A percentile compares a stretch with the other conserved stretches of the same genome.
Conservation (phyloP, 2,888 invertebrate species). For the Mimachlamys varia region DNA sequence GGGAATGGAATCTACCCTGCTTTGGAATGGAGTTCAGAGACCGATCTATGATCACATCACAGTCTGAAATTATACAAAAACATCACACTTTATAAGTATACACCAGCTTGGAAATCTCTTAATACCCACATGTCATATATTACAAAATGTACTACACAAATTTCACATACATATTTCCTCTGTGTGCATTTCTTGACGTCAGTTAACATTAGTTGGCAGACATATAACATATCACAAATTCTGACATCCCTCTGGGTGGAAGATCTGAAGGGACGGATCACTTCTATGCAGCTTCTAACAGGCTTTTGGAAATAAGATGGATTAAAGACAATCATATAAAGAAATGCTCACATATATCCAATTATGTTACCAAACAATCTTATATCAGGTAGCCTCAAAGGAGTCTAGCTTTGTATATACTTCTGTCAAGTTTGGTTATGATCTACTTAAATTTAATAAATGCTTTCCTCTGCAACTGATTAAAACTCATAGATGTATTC, state of each 20-base stretch:
- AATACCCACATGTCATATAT: too few species aligned
- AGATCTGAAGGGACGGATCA: neutral
- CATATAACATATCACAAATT: neutral
- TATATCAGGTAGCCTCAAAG: neutral
- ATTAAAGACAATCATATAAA: neutral
- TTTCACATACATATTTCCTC: neutral
- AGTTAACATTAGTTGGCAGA: neutral
- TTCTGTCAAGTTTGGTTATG: neutral
- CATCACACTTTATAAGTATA: neutral
- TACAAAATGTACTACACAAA: too few species aligned
- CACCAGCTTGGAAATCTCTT: neutral
- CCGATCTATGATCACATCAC: constrained; percentile 23
- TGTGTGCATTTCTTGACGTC: neutral
- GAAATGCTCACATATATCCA: neutral
- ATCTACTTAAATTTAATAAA: too few species aligned
- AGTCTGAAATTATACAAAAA: constrained; percentile 39
- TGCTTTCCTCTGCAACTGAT: too few species aligned
- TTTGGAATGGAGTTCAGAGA: constrained; percentile 28
- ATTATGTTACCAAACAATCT: neutral
- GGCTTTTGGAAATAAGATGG: too few species aligned
- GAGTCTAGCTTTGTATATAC: too few species aligned
- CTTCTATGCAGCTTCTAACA: neutral
- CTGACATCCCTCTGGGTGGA: neutral
- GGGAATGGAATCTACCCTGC: constrained; percentile 36
- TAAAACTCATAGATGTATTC: too few species aligned